A percentile compares a stretch with the other conserved stretches of the same genome.
Conservation (phyloP, 2,888 invertebrate genomes). For the Falcaria lacertinaria region DNA sequence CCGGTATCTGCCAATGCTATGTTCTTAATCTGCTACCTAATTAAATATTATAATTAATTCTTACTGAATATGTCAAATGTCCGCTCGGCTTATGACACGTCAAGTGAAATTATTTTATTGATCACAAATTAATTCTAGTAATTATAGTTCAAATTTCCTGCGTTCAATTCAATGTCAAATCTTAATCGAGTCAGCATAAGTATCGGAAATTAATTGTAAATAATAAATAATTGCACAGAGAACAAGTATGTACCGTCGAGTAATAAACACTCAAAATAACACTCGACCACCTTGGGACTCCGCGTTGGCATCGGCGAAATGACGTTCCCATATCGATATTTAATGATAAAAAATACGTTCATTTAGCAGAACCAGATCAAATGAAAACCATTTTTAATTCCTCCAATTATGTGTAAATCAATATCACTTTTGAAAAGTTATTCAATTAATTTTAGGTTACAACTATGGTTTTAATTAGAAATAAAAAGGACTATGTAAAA, state of each 20-base stretch:
- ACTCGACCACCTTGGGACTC: slow-evolving; percentile 41
- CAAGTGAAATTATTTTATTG: not conserved
- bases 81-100: not conserved
- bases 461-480: no score
- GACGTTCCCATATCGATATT: slow-evolving; percentile 10
- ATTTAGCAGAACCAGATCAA: not conserved
- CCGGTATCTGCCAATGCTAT: not conserved
- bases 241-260: slow-evolving; percentile 10
- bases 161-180: slow-evolving; percentile 17
- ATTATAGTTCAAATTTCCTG: not conserved
- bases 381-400: no score
- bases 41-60: not conserved
- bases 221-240: slow-evolving; percentile 2
- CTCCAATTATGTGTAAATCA: no score
- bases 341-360: slow-evolving; percentile 8
- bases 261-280: slow-evolving; percentile 33
- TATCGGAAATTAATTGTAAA: slow-evolving; percentile 32
- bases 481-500: no score
- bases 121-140: not conserved
- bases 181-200: slow-evolving; percentile 23
- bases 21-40: not conserved
- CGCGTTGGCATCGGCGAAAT: slow-evolving; percentile 10
- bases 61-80: not conserved
- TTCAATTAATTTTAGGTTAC: no score
- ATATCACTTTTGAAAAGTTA: no score